phyloP scores from a whole-genome alignment of 1,140 invertebrate species.

The Drosophila funebris region DNA sequence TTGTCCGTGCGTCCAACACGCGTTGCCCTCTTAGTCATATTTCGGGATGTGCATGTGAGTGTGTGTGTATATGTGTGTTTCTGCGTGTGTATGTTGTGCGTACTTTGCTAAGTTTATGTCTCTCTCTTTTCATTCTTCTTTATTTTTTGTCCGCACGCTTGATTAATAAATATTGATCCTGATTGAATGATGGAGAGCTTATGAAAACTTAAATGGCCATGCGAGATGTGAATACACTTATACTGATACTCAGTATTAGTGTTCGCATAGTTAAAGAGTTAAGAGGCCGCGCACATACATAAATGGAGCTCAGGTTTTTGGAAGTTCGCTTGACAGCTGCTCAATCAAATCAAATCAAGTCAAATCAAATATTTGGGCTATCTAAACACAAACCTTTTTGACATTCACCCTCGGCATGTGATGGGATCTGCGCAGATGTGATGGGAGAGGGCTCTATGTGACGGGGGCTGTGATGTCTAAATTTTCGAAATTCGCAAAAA shows the following conservation, averaged over 20 bases:
- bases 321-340: conserved; percentile 70
- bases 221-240: not conserved
- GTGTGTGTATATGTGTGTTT: conserved; percentile 13
- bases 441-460: no score
- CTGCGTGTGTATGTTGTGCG: conserved; percentile 17
- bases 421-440: conserved; percentile 17
- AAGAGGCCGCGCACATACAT: no score
- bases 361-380: conserved; percentile 75
- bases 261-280: conserved; percentile 4
- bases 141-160: conserved; percentile 40
- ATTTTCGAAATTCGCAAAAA: conserved; percentile 76
- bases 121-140: conserved; percentile 13
- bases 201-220: conserved; percentile 55
- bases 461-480: conserved; percentile 58
- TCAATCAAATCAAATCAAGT: conserved; percentile 81
- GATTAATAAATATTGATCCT: conserved; percentile 81
- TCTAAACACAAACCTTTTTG: conserved; percentile 78
- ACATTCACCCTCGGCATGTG: conserved; percentile 39
- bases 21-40: conserved; percentile 64
- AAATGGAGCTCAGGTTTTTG: conserved; percentile 70
- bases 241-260: not conserved
- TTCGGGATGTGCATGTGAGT: conserved; percentile 10
- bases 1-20: conserved; percentile 60
- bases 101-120: conserved; percentile 25
- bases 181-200: conserved; percentile 80